Conservation (phyloP, 2,113 vertebrate species). For the Amblyornis subalaris region DNA sequence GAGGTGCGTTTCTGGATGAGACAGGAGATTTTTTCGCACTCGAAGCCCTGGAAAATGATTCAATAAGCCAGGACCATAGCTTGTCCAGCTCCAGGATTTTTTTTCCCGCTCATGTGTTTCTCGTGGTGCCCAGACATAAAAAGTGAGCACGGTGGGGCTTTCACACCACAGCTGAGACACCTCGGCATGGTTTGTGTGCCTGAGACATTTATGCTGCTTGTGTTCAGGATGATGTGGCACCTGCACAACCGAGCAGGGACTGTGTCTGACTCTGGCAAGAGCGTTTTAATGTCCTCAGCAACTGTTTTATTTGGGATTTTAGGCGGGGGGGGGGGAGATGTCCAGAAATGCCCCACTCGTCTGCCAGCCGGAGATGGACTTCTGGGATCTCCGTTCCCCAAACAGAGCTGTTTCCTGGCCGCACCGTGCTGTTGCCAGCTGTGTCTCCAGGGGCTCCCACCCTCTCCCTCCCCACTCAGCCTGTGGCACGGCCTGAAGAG, state of each 20-base stretch:
- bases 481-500: background rate
- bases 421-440: fast-evolving
- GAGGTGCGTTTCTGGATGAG: background rate
- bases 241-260: background rate
- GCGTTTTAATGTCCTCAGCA: background rate
- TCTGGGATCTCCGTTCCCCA: background rate
- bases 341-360: background rate
- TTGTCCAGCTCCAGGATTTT: background rate
- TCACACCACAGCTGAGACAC: fast-evolving
- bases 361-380: background rate
- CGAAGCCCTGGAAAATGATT: background rate
- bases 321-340: background rate
- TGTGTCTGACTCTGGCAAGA: fast-evolving
- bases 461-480: background rate
- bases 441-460: background rate
- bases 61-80: background rate
- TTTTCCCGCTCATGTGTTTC: background rate
- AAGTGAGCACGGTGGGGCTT: background rate
- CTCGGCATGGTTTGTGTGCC: background rate
- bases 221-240: background rate
- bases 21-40: background rate
- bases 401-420: background rate
- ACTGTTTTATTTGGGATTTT: background rate
- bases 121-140: background rate
- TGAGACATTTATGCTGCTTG: background rate